These are phyloP conservation scores for Nannoperca obscura DNA, from an alignment of 2,797 vertebrate genomes.

Conservation along the genomic window DNA sequence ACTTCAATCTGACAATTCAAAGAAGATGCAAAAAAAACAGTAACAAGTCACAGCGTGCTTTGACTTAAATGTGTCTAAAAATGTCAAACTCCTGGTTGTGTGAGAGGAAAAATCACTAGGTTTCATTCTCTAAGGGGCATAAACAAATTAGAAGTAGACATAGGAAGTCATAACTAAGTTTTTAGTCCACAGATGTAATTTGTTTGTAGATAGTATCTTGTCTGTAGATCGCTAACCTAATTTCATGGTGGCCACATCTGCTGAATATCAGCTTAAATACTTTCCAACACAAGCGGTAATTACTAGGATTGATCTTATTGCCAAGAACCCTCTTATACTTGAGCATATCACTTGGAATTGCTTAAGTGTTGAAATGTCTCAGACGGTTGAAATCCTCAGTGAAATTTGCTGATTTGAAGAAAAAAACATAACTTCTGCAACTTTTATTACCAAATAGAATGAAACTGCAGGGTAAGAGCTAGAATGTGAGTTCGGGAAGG, in stretches of 20 bases:
- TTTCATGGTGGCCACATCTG: not conserved
- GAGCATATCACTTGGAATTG: not conserved
- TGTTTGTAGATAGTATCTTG: not conserved
- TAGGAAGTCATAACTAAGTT: not conserved
- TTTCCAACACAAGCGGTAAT: not conserved
- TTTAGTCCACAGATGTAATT: not conserved
- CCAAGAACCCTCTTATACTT: not conserved
- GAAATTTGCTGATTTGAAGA: not conserved
- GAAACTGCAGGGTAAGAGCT: not conserved
- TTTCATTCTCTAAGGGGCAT: not conserved
- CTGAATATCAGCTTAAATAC: not conserved
- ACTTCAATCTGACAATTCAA: no score
- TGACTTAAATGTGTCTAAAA: no score
- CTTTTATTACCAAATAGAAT: slow-evolving; percentile 37
- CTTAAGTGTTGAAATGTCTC: not conserved
- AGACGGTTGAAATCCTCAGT: not conserved
- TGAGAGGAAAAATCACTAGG: not conserved
- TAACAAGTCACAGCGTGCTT: no score
- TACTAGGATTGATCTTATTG: slow-evolving; percentile 11
- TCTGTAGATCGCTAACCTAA: not conserved
- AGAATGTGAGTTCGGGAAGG: not conserved
- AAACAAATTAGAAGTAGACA: no score
- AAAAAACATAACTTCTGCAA: slow-evolving; percentile 21
- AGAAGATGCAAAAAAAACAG: no score
- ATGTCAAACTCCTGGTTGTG: not conserved